phyloP scores from a whole-genome alignment of 2,888 invertebrate genomes.

The Ichneumoninae sp. region DNA sequence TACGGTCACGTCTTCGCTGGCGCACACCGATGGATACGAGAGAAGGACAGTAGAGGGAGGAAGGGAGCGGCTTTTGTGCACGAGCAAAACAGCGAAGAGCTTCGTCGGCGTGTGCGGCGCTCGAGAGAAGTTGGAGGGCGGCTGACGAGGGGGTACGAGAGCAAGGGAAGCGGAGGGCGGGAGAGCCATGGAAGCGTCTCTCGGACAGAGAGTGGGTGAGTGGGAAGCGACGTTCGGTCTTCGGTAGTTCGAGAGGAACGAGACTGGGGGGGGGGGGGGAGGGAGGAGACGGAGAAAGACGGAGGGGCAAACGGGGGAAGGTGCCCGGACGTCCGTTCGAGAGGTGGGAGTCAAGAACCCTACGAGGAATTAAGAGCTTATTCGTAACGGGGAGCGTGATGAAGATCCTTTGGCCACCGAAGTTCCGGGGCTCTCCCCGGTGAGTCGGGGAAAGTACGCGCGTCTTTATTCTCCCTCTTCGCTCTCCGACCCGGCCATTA shows the following conservation, averaged over 20 bases:
- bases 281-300: conserved; percentile 33
- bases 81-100: conserved; percentile 62
- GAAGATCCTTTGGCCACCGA: conserved; percentile 77
- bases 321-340: conserved; percentile 53
- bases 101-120: conserved; percentile 65
- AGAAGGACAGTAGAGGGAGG: conserved; percentile 66
- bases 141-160: conserved; percentile 64
- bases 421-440: conserved; percentile 11
- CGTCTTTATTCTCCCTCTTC: conserved; percentile 19
- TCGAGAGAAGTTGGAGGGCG: conserved; percentile 56
- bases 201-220: conserved; percentile 52
- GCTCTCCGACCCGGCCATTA: conserved; percentile 27
- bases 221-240: conserved; percentile 66
- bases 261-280: conserved; percentile 53
- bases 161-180: conserved; percentile 66
- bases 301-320: conserved; percentile 22
- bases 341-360: conserved; percentile 80
- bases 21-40: conserved; percentile 73
- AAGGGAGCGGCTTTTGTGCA: conserved; percentile 67
- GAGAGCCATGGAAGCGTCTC: conserved; percentile 60
- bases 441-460: conserved; percentile 6
- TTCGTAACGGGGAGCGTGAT: conserved; percentile 81
- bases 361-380: conserved; percentile 82
- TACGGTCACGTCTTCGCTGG: conserved; percentile 71
- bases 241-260: conserved; percentile 60